Percentiles rank a stretch among this genome's conserved stretches.
phyloP scores from a whole-genome alignment of 2,113 vertebrate species.

The Nibea coibor region DNA sequence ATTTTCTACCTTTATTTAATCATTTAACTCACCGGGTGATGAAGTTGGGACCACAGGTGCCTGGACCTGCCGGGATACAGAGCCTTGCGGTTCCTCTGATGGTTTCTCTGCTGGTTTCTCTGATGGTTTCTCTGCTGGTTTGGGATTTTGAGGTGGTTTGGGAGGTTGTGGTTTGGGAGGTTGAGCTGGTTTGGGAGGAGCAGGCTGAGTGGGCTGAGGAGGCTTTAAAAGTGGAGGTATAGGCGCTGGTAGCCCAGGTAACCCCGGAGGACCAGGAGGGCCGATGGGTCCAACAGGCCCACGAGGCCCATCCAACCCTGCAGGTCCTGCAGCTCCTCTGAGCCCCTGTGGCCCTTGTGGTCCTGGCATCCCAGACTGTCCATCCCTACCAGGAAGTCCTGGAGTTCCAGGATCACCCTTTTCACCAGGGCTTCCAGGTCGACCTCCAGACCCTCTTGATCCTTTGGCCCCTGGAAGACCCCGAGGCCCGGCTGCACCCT shows the following conservation, averaged over 20 bases:
- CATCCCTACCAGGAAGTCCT: slow-evolving; percentile 89
- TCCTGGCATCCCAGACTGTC: slow-evolving; percentile 87
- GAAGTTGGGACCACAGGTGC: slow-evolving; percentile 32
- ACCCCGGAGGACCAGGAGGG: slow-evolving; percentile 87
- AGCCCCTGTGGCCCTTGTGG: slow-evolving; percentile 88
- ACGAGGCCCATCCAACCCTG: slow-evolving; percentile 88
- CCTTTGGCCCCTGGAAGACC: slow-evolving; percentile 92
- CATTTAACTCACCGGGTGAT: slow-evolving; percentile 66
- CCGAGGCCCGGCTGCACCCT: slow-evolving; percentile 88
- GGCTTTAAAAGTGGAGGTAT: slow-evolving; percentile 37
- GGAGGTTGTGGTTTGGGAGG: slow-evolving; percentile 27
- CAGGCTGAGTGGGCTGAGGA: slow-evolving; percentile 27
- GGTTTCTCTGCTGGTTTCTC: not conserved
- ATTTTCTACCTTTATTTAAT: not conserved
- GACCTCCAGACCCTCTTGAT: slow-evolving; percentile 91
- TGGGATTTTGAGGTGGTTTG: slow-evolving; percentile 12
- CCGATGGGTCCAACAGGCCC: slow-evolving; percentile 90
- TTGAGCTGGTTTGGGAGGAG: slow-evolving; percentile 24
- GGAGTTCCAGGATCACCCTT: slow-evolving; percentile 90
- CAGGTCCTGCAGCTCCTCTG: slow-evolving; percentile 87
- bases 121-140: no score
- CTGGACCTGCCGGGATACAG: slow-evolving; percentile 63
- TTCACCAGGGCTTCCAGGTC: slow-evolving; percentile 89
- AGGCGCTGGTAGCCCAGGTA: slow-evolving; percentile 82
- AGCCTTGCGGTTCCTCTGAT: slow-evolving; percentile 35